phyloP scores from a whole-genome alignment of 35 echinoderm and acorn worm genomes.

The Acanthaster planci region DNA sequence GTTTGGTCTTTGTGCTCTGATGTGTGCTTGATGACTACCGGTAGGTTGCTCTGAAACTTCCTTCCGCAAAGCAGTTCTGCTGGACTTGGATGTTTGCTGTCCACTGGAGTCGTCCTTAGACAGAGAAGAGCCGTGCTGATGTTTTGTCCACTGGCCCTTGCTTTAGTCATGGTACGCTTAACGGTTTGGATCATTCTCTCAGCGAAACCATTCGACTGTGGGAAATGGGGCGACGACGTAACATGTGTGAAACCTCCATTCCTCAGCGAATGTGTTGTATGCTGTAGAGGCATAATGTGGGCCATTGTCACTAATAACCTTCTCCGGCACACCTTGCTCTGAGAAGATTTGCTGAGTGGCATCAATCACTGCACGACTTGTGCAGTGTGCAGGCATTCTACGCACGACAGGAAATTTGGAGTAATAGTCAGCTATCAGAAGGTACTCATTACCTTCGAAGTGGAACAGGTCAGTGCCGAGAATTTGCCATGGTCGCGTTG shows the following conservation, averaged over 20 bases:
- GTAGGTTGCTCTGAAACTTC: constrained; percentile 40
- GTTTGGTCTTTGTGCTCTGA: constrained; percentile 30
- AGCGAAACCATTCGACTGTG: constrained; percentile 70
- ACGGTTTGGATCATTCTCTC: constrained; percentile 52
- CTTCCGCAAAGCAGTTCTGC: constrained; percentile 52
- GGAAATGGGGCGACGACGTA: constrained; percentile 57
- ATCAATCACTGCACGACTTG: constrained; percentile 30
- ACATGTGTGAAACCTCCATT: constrained; percentile 44
- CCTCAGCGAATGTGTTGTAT: constrained; percentile 48
- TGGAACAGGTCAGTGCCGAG: constrained; percentile 55
- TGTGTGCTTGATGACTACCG: constrained; percentile 46
- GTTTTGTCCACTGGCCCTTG: constrained; percentile 9
- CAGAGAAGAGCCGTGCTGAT: constrained; percentile 36
- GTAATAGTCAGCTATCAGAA: constrained; percentile 52
- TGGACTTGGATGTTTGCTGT: constrained; percentile 51
- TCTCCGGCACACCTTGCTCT: constrained; percentile 74
- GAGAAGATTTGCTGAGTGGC: constrained; percentile 41
- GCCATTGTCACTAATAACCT: constrained; percentile 69
- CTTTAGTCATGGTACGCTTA: constrained; percentile 54
- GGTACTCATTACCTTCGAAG: constrained; percentile 27
- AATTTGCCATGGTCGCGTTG: constrained; percentile 46
- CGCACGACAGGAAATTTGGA: constrained; percentile 44
- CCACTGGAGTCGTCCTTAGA: constrained; percentile 54
- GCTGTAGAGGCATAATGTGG: constrained; percentile 49
- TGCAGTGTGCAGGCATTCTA: constrained; percentile 19